Base-by-base conservation (phyloP, 1,140 invertebrate species). In the Orussus abietinus region DNA sequence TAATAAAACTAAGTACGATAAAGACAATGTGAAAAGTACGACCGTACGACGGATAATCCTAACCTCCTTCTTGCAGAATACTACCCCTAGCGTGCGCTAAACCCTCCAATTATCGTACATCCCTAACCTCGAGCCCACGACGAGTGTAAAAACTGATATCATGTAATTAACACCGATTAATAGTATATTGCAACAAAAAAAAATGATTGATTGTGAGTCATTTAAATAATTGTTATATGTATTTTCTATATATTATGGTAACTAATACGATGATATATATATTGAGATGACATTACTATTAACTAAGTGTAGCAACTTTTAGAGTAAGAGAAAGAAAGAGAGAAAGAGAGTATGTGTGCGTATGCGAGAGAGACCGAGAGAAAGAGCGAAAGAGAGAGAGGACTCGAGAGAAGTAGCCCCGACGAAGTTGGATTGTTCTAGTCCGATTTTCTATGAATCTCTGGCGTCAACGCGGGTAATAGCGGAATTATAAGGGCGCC, bases 171-270 rank as follows among this genome's bases (percentile, higher is more conserved):
- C 50, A 55, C 53, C 45, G 53, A 54, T 61, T 62, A 54, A 51
- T 53, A 54, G 30, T 46, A 45, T 54, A 57, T 51, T 42, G 49
- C 49, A 52, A 55, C 51, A 55, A 51, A 10, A 25, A 33, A 14
- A 11, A 50, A 61, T 57, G 60, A 64, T 64, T 63, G 63, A 66
- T 69, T 67, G 62, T 69, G 64, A 66, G 58, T 61, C 61, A 68
- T 68, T 68, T 66, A 66, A 68, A 69, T 69, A 66, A 68, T 69
- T 69, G 64, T 69, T 69, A 67, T 59, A 67, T 67, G 66, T 67
- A 69, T 69, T 67, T 69, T 69, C 64, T 67, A 67, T 69, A 66
- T 66, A 69, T 64, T 68, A 68, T 53, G 56, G 57, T 60, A 48
- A 62, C 57, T 58, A 60, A 62, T 53, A 55, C 47, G 47, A 58